Conservation (phyloP, 2,113 vertebrate species). For the Motacilla alba region DNA sequence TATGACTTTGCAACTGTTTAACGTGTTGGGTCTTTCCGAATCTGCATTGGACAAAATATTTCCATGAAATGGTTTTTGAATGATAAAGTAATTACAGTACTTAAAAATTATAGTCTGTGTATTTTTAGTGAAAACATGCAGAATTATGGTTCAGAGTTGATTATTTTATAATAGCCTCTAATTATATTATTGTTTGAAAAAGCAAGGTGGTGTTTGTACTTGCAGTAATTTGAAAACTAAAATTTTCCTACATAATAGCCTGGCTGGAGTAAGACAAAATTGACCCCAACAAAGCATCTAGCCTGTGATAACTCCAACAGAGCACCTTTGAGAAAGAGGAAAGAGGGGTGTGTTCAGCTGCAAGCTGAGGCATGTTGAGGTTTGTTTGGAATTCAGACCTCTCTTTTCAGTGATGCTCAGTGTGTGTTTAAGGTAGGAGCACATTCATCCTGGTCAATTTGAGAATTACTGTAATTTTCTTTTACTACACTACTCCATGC, state of each 20-base stretch:
- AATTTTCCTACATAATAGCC: not conserved
- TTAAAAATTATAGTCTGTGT: constrained; percentile 49
- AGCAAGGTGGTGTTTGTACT: constrained; percentile 47
- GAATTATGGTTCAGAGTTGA: constrained; percentile 41
- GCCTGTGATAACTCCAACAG: not conserved
- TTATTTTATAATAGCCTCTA: constrained; percentile 53
- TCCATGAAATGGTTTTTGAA: not conserved
- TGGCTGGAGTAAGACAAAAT: not conserved
- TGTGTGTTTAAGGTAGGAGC: constrained; percentile 29
- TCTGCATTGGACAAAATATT: constrained; percentile 14
- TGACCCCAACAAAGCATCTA: not conserved
- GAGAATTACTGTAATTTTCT: constrained; percentile 64
- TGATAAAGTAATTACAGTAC: constrained; percentile 48
- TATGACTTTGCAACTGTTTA: not conserved
- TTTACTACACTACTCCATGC: constrained; percentile 25
- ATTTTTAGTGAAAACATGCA: constrained; percentile 53
- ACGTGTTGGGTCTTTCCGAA: not conserved
- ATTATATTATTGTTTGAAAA: constrained; percentile 64
- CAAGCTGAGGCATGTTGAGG: constrained; percentile 17
- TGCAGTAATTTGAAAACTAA: not conserved
- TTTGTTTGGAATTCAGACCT: constrained; percentile 59
- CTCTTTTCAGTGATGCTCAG: constrained; percentile 48
- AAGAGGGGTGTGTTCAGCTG: constrained; percentile 10
- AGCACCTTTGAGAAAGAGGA: not conserved
- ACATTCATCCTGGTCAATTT: constrained; percentile 53